These are phyloP conservation scores for Patella depressa DNA, from an alignment of 2,888 invertebrate species.

Conservation along the genomic window DNA sequence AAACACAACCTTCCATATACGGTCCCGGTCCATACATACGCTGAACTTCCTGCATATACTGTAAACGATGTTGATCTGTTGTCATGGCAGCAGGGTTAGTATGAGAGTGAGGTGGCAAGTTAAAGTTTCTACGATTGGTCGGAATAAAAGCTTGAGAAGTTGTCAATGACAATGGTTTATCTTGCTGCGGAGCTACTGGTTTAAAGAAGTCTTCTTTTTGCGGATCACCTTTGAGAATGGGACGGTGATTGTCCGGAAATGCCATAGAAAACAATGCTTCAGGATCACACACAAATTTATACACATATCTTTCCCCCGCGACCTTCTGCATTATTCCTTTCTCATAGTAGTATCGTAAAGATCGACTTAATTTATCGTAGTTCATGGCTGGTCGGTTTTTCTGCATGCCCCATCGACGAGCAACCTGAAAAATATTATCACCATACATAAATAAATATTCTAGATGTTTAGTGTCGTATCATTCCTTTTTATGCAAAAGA, in stretches of 20 bases:
- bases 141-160: conserved; percentile 21
- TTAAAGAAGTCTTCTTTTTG: conserved; percentile 37
- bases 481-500: too few species aligned
- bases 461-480: too few species aligned
- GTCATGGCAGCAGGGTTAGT: conserved; percentile 25
- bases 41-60: conserved; percentile 62
- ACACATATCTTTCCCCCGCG: conserved; percentile 91
- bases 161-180: conserved; percentile 30
- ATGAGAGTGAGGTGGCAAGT: conserved; percentile 31
- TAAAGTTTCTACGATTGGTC: conserved; percentile 28
- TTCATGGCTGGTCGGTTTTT: conserved; percentile 98
- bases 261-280: conserved; percentile 71
- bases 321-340: conserved; percentile 99
- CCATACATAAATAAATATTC: neutral
- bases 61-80: conserved; percentile 51
- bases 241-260: conserved; percentile 64
- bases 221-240: conserved; percentile 61
- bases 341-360: conserved; percentile 95
- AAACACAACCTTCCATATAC: conserved; percentile 63
- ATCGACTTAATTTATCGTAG: conserved; percentile 94
- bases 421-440: conserved; percentile 78
- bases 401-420: conserved; percentile 94
- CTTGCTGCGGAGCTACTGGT: conserved; percentile 23
- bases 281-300: conserved; percentile 96
- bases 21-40: conserved; percentile 60